phyloP scores from a whole-genome alignment of 2,113 vertebrate genomes.

The Anhinga rufa region DNA sequence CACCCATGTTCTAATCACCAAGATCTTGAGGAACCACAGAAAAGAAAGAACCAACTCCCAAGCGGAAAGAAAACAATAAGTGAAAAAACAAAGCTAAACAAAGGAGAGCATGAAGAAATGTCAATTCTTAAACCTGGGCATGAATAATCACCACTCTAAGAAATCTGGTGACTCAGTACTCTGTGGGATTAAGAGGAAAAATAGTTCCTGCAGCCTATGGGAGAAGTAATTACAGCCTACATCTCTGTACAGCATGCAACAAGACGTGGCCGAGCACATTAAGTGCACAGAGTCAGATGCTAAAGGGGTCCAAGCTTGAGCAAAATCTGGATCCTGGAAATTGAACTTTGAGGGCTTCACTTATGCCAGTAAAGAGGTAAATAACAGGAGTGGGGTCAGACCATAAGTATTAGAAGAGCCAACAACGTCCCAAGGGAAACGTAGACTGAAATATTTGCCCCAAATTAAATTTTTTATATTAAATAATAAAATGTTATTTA shows the following conservation, averaged over 20 bases:
- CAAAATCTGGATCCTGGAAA: neutral
- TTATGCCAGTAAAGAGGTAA: neutral
- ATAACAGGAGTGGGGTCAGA: neutral
- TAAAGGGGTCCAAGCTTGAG: neutral
- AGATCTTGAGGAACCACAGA: neutral
- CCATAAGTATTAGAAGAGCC: neutral
- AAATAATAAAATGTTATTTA: neutral
- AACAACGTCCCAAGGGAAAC: neutral
- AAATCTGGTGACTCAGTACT: conserved; percentile 35
- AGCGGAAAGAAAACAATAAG: neutral
- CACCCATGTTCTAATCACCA: neutral
- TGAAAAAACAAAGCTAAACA: neutral
- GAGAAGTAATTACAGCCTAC: conserved; percentile 19
- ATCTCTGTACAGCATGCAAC: neutral
- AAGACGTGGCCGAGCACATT: neutral
- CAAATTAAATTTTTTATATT: neutral
- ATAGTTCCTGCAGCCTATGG: neutral
- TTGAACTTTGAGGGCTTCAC: neutral
- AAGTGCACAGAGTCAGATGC: neutral
- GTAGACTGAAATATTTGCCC: neutral
- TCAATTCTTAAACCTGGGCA: neutral
- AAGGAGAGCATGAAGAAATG: neutral
- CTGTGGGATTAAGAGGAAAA: conserved; percentile 32
- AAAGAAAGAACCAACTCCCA: neutral
- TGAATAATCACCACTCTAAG: conserved; percentile 24